Evolutionary conservation across 2,113 vertebrate genomes (phyloP), one percentile per base, ranked within the genome.

Genomic region (Mugil cephalus): DNA sequence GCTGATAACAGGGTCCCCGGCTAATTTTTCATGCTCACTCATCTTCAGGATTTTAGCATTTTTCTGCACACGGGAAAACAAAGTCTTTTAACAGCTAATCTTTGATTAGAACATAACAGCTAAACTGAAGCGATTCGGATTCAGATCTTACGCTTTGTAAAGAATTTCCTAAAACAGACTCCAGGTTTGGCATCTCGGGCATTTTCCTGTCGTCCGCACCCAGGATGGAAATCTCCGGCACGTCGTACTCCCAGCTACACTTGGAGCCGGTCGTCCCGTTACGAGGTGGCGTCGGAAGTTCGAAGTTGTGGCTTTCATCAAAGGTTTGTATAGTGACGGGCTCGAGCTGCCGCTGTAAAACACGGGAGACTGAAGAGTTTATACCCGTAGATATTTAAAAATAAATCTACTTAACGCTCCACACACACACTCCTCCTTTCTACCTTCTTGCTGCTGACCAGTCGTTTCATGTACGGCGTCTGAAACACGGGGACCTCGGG

Each of bases 391-490:
- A 13, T 8, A 43, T 35, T 19, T 8, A 8, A 30, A 35, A 18
- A 55, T 21, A 39, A 4, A 42, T 7, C 19, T 50, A 39, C 3
- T 10, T 1, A 7, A 36, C 10, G 6, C 24, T 24, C 9, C 10
- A 54, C 43, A 45, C 7, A 14, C 6, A n/a, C n/a, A n/a, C n/a
- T n/a, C n/a, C n/a, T n/a, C n/a, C n/a, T 13, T 62, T 13, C 0
- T 52, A 93, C 92, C 87, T 92, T 92, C 69, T 90, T 92, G 59
- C 87, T 86, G 87, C 82, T 73, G 84, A 91, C 68, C 69, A 95
- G 91, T 4, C 70, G 62, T 74, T 92, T 94, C 59, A 95, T 8
- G 63, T 91, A 94, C 4, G 90, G 88, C 3, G 93, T 93, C 83
- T 94, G 82, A 87, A 94, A 95, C 0, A 73, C 74, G 60, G 93